Evolutionary conservation across 2,113 vertebrate genomes (phyloP).

Genomic region (Condylura cristata): DNA sequence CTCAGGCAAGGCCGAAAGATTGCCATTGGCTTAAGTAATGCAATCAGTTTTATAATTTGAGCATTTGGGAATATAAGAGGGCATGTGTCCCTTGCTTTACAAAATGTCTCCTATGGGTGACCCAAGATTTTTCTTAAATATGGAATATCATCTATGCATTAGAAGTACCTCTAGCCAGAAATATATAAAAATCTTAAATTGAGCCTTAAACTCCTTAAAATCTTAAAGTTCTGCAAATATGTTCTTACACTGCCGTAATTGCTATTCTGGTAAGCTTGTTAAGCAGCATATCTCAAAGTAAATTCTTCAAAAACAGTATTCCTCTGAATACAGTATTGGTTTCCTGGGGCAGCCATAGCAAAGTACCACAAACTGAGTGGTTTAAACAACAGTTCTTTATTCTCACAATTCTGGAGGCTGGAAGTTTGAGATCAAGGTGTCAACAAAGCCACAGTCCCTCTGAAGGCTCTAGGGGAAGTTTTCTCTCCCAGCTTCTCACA

Average conservation of each 20-base stretch:
- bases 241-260: not conserved
- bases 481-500: not conserved
- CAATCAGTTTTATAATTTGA: conserved; percentile 49
- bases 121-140: conserved; percentile 42
- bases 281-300: not conserved
- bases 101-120: not conserved
- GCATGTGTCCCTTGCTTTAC: conserved; percentile 21
- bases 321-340: not conserved
- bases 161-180: not conserved
- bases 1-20: conserved; percentile 42
- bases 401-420: not conserved
- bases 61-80: not conserved
- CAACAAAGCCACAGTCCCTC: rapidly evolving
- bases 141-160: not conserved
- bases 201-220: not conserved
- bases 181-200: not conserved
- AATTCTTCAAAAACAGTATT: not conserved
- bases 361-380: not conserved
- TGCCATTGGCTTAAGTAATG: conserved; percentile 5
- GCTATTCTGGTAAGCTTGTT: not conserved
- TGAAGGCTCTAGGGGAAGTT: not conserved
- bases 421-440: not conserved
- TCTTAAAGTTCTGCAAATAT: conserved; percentile 12
- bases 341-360: not conserved
- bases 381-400: not conserved